These are phyloP conservation scores for Chrysotoxum bicinctum DNA, from an alignment of 2,888 invertebrate genomes.

Conservation along the genomic window DNA sequence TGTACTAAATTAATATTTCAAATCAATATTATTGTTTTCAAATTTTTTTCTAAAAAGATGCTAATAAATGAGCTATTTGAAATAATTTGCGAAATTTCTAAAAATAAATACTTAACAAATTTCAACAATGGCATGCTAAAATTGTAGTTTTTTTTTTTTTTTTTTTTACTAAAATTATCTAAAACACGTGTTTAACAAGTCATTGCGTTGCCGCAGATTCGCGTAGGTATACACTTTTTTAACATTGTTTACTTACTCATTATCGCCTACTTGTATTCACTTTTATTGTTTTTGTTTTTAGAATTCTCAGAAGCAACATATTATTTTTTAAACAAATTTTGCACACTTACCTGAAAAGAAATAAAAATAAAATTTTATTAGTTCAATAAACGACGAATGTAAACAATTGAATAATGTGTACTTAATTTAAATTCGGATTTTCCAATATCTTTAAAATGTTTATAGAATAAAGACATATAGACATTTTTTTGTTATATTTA, in stretches of 20 bases:
- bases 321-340: slow-evolving; percentile 51
- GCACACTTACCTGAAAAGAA: slow-evolving; percentile 61
- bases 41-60: no score
- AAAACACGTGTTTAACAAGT: background rate
- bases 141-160: background rate
- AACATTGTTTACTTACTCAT: slow-evolving; percentile 61
- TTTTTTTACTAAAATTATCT: background rate
- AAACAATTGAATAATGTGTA: slow-evolving; percentile 14
- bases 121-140: background rate
- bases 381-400: slow-evolving; percentile 41
- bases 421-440: slow-evolving; percentile 2
- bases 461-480: no score
- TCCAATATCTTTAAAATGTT: background rate
- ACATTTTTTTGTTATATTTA: background rate
- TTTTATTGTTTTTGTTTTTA: slow-evolving; percentile 28
- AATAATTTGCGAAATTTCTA: background rate
- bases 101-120: background rate
- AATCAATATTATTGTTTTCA: no score
- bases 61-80: background rate
- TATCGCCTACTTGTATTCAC: slow-evolving; percentile 48
- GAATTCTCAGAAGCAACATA: slow-evolving; percentile 30
- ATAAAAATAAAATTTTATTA: slow-evolving; percentile 39
- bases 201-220: background rate
- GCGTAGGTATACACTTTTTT: background rate
- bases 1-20: no score